phyloP scores from a whole-genome alignment of 2,888 invertebrate genomes.

The Julus scandinavius region DNA sequence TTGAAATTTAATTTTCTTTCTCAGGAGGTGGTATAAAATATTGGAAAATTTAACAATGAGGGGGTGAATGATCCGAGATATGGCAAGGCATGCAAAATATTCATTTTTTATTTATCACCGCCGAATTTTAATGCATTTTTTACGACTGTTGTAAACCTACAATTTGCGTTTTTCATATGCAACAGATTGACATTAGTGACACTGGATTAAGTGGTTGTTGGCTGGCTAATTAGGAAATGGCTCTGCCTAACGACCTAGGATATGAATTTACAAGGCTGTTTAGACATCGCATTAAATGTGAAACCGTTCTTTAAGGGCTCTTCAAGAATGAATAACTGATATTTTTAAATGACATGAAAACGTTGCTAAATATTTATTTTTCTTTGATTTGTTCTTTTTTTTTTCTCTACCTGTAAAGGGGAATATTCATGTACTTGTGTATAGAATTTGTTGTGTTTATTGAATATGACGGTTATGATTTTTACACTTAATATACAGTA shows the following conservation, averaged over 20 bases:
- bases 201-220: constrained; percentile 1
- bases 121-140: not conserved
- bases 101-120: not conserved
- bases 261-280: not conserved
- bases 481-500: not conserved
- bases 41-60: constrained; percentile 9
- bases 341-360: too few species aligned
- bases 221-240: not conserved
- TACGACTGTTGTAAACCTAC: not conserved
- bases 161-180: constrained; percentile 10
- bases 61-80: constrained; percentile 18
- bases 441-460: too few species aligned
- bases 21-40: not conserved
- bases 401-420: too few species aligned
- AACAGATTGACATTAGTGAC: constrained; percentile 11
- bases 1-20: constrained; percentile 11
- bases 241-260: not conserved
- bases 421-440: too few species aligned
- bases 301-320: not conserved
- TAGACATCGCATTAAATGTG: not conserved
- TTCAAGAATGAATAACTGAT: not conserved
- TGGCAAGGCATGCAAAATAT: not conserved
- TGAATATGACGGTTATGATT: not conserved
- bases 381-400: too few species aligned
- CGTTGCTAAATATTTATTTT: too few species aligned